A percentile compares a stretch with the other conserved stretches of the same genome.
Evolutionary conservation across 2,888 invertebrate genomes (phyloP).

Genomic region (Fragum whitleyi): DNA sequence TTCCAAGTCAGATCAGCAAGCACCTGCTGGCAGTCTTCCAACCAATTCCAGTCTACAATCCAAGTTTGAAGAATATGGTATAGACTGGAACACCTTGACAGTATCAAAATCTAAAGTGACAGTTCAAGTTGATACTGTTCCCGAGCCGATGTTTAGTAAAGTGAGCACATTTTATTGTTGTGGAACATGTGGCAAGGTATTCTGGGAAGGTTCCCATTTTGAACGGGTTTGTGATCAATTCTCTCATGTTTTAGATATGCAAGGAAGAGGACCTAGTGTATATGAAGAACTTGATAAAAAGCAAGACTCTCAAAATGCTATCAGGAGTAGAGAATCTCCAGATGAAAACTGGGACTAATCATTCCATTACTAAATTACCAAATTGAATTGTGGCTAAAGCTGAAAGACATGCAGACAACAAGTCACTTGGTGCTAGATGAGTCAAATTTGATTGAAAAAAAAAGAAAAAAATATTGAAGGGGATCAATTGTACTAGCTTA

Average conservation of each 20-base stretch:
- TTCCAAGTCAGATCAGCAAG: neutral
- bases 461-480: too few relatives aligned
- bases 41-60: constrained; percentile 1
- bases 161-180: constrained; percentile 89
- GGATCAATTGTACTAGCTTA: too few relatives aligned
- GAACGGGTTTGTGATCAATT: constrained; percentile 79
- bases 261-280: constrained; percentile 30
- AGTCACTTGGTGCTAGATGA: too few relatives aligned
- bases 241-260: constrained; percentile 73
- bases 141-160: constrained; percentile 85
- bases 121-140: constrained; percentile 86
- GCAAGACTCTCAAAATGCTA: neutral
- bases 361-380: neutral
- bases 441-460: too few relatives aligned
- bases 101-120: constrained; percentile 61
- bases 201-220: constrained; percentile 89
- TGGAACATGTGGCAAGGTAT: constrained; percentile 91
- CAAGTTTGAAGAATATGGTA: constrained; percentile 59
- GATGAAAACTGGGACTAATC: constrained; percentile 7
- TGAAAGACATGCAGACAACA: too few relatives aligned
- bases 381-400: neutral
- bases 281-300: constrained; percentile 43
- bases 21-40: neutral
- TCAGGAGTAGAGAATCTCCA: neutral
- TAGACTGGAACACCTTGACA: constrained; percentile 66